Percentiles rank a stretch among this genome's conserved stretches.
Conservation (phyloP, 2,888 invertebrate genomes). For the Kryphioiulus occultus region DNA sequence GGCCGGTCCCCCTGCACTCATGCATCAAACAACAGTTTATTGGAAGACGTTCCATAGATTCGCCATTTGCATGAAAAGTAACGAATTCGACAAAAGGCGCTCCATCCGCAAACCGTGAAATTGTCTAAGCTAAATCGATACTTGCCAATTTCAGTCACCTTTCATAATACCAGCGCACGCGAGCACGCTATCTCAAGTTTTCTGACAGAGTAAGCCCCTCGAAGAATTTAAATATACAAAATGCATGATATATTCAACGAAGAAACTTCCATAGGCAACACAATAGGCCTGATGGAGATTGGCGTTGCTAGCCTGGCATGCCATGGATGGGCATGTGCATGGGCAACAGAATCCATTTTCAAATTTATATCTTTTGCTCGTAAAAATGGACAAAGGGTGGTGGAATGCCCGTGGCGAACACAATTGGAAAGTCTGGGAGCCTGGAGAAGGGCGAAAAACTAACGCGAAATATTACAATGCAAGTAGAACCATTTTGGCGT, state of each 20-base stretch:
- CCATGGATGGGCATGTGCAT: background rate
- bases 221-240: slow-evolving; percentile 28
- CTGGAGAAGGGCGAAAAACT: background rate
- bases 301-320: background rate
- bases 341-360: background rate
- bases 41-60: slow-evolving; percentile 8
- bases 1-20: background rate
- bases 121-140: slow-evolving; percentile 22
- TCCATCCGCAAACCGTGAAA: slow-evolving; percentile 18
- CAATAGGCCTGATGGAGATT: slow-evolving; percentile 12
- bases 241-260: slow-evolving; percentile 2
- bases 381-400: background rate
- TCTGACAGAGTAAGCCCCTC: slow-evolving; percentile 20
- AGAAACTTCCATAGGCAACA: background rate
- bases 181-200: slow-evolving; percentile 21
- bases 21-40: slow-evolving; percentile 35
- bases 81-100: slow-evolving; percentile 22
- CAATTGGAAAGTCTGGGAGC: background rate
- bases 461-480: background rate
- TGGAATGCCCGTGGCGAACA: background rate
- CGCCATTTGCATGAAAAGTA: slow-evolving; percentile 21
- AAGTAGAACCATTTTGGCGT: background rate
- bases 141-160: slow-evolving; percentile 35
- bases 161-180: background rate
- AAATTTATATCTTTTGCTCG: slow-evolving; percentile 18